Base-by-base conservation (phyloP, 2,888 invertebrate genomes). In the Microctonus hyperodae region DNA sequence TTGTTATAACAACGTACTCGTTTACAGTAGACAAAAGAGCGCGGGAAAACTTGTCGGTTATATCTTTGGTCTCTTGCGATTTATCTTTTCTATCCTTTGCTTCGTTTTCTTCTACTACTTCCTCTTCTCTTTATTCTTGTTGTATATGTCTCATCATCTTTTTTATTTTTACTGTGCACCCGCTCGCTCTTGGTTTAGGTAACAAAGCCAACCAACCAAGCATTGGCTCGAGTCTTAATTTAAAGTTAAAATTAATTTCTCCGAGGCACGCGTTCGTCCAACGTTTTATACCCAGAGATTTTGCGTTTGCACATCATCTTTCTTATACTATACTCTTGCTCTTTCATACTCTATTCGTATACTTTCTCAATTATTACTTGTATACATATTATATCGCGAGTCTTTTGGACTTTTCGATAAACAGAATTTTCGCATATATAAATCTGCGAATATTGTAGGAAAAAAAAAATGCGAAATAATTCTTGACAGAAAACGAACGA, bases 241-340 rank as follows among this genome's bases (percentile, higher is more conserved):
- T 83, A 83, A 83, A 83, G 79, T 83, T 83, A 75, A 83, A 83
- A 83, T 83, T 83, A 83, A 83, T 83, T 83, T 83, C 81, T 80
- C 75, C 76, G 72, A 72, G 71, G 72, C 68, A 72, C 71, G 68
- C 67, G 69, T 60, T 63, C 61, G 48, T 56, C 63, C 63, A 65
- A 56, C 59, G 60, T 40, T 25, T 55, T 51, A 58, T 53, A 48
- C 51, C 62, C 1, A 16, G 35, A 71, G 71, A 70, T 75, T 75
- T 75, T 70, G 72, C 72, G 69, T 74, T 74, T 73, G 71, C 73
- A 70, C 66, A 70, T 69, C 69, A 69, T 67, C 69, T 71, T 72
- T 72, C 69, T 71, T 69, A 16, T 44, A 16, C 6, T 44, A 44
- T 59, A 65, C 67, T 69, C 67, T 70, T 62, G 37, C 48, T 63